Base-by-base conservation (phyloP, 2,113 vertebrate species). In the Pluvialis apricaria region DNA sequence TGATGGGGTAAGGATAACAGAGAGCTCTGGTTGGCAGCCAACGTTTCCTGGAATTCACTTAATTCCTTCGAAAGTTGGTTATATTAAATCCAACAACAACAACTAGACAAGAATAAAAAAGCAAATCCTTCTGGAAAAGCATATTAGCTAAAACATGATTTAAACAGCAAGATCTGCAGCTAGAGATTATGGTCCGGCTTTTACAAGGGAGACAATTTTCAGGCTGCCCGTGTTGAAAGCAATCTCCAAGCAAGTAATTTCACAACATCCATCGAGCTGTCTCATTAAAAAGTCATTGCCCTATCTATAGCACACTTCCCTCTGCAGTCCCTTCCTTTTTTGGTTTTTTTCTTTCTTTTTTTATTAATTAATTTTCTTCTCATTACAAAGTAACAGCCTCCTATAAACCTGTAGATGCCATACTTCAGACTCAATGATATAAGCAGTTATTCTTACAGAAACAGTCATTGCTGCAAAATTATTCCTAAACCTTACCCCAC, bases 161-260 rank as follows among this genome's bases (percentile, higher is more conserved):
- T 96, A 95, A 95, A 93, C 96, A 92, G 86, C 94, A 86, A 94
- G 96, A 94, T 94, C 84, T 83, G 92, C 91, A 94, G 94, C 70
- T 72, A 88, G 64, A 92, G 92, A 95, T 96, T 95, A 96, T 13
- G 66, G 70, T 31, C 81, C 77, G 71, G 38, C 66, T 92, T 96
- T 96, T 92, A 96, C 86, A 93, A 93, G 89, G 88, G 96, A 97
- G 97, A 96, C 93, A 96, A 96, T 96, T 96, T 97, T 84, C 91
- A 96, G 81, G 91, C 96, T 91, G 92, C 91, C 44, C 0, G 1
- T 79, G 87, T 79, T 94, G 95, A 97, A 97, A 96, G 96, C 92
- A 96, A 96, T 96, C 82, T 94, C 83, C 0, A 3, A 88, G 86
- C 90, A 68, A 94, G 88, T 96, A 92, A 96, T 95, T 96, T 97